Evolutionary conservation across 2,113 vertebrate genomes (phyloP).

Genomic region (Leucopsar rothschildi): DNA sequence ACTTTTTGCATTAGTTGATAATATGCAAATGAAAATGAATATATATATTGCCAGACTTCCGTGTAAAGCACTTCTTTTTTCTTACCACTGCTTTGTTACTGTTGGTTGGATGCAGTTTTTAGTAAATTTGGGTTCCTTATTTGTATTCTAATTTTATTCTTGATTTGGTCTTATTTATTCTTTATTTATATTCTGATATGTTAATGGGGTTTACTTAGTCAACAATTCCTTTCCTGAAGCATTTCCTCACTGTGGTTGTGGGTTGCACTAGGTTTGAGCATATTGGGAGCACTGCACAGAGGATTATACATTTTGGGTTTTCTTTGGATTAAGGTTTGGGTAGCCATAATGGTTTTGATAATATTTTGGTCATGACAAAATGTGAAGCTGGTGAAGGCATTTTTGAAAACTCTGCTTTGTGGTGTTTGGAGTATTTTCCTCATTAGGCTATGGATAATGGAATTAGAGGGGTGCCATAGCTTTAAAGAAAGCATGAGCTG

Average conservation of each 20-base stretch:
- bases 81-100: neutral
- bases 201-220: neutral
- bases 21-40: neutral
- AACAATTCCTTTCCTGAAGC: neutral
- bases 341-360: neutral
- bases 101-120: neutral
- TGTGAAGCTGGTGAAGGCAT: neutral
- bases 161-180: neutral
- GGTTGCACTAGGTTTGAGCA: neutral
- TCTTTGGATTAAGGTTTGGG: neutral
- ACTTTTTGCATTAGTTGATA: neutral
- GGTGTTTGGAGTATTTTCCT: neutral
- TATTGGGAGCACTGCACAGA: neutral
- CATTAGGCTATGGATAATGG: neutral
- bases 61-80: neutral
- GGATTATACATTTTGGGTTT: neutral
- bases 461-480: neutral
- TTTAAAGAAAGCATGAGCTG: slow-evolving; percentile 16
- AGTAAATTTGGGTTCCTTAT: neutral
- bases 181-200: neutral
- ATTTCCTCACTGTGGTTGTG: neutral
- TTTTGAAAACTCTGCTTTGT: neutral
- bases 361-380: neutral
- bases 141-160: neutral
- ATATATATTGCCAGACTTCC: neutral